Base-by-base conservation (phyloP, 2,113 vertebrate genomes). In the Megaleporinus macrocephalus region DNA sequence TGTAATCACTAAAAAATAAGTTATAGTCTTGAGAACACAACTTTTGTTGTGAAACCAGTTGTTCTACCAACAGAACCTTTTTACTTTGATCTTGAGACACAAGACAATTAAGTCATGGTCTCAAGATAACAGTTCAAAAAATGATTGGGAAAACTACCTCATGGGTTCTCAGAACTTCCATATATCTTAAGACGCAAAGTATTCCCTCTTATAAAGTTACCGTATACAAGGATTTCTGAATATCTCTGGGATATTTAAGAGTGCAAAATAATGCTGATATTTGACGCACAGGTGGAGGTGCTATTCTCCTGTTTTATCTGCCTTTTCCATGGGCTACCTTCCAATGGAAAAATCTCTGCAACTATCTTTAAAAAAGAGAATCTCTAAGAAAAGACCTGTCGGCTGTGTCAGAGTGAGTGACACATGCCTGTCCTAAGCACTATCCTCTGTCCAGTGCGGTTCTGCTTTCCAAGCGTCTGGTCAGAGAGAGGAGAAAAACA, bases 351-450 rank as follows among this genome's bases (percentile, higher is more conserved):
- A 73, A 55, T 80, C 79, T 73, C 11, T 20, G 9, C 11, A 70
- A 71, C 22, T 15, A 79, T 79, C 75, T 65, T 41, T 4, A 6
- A 51, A 77, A 77, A 69, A 11, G 29, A 6, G 20, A 18, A 30
- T 68, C 41, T 73, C 22, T 33, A 55, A 29, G 33, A 73, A 66
- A 55, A 11, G 71, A 49, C 33, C 73, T 41, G 71, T 66, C 79
- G 55, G 65, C 4, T 15, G 22, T 70, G 77, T 79, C 77, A 55
- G 61, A 55, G 47, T 74, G 79, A 81, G 20, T 81, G 79, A 66
- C 79, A 68, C 33, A 36, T 51, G 61, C n/a, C 30, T 22, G 79
- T n/a, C 71, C 61, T 33, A 13, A 65, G 59, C 33, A 24, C 44
- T 68, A 36, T 44, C n/a, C 51, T 36, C 47, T 57, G 1, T 57